A percentile compares a stretch with the other conserved stretches of the same genome.
Conservation (phyloP, 2,888 invertebrate genomes). For the Frankliniella intonsa region DNA sequence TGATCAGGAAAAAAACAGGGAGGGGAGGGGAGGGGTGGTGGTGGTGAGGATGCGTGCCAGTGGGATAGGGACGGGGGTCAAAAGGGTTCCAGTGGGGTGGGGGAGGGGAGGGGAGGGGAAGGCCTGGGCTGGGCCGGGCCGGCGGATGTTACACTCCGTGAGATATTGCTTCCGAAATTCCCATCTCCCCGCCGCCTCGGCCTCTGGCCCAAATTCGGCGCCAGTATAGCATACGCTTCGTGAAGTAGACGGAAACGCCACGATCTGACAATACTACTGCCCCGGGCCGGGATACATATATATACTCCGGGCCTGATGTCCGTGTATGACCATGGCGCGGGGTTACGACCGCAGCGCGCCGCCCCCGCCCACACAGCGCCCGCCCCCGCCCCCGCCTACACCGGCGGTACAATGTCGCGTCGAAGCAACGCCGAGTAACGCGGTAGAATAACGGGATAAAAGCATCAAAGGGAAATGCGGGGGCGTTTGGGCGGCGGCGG, state of each 20-base stretch:
- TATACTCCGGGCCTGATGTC: background rate
- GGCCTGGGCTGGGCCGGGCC: background rate
- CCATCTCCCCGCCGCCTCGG: background rate
- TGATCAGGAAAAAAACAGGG: background rate
- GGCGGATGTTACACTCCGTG: constrained; percentile 1
- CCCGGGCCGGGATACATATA: background rate
- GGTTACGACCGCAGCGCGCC: background rate
- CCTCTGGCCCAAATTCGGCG: too few relatives aligned
- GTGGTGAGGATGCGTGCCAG: background rate
- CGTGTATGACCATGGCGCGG: background rate
- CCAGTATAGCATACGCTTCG: too few relatives aligned
- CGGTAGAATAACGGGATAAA: too few relatives aligned
- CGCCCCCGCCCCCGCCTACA: too few relatives aligned
- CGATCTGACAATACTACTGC: too few relatives aligned
- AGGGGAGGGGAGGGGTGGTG: background rate
- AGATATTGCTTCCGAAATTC: constrained; percentile 26
- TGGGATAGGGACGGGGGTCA: background rate
- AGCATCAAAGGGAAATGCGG: too few relatives aligned
- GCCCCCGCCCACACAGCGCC: too few relatives aligned
- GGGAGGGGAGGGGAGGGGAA: background rate
- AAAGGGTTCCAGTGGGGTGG: background rate
- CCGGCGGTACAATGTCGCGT: too few relatives aligned
- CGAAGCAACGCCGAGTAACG: too few relatives aligned
- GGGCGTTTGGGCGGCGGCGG: too few relatives aligned
- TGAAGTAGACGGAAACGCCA: too few relatives aligned